Evolutionary conservation across 2,888 invertebrate genomes (phyloP), one percentile per base, ranked within the genome.

Genomic region (Steinernema scapterisci): DNA sequence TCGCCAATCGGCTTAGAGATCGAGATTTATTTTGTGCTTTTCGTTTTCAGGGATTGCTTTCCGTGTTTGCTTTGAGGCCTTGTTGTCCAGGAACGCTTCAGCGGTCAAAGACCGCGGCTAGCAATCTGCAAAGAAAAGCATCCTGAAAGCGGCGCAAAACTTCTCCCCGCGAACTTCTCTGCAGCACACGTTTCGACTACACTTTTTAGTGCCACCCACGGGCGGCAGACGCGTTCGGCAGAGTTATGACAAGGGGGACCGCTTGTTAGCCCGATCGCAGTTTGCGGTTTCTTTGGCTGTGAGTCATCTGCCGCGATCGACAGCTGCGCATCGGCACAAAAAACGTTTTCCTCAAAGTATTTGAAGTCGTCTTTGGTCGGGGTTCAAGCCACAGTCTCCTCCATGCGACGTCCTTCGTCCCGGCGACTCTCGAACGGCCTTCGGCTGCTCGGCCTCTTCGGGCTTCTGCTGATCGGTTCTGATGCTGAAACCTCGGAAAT

Each of bases 151-250:
- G 38, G 3, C 38, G 38, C 5, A 38, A 38, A 9, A 38, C 38
- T 38, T 38, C 38, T 38, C 38, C n/a, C n/a, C 38, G 38, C 38
- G 38, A 38, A 38, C 38, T 38, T 9, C 5, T 38, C 38, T 38
- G 38, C 38, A 38, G 38, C 38, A 38, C 38, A 38, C 38, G 38
- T 38, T 38, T 38, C 9, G 38, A 38, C n/a, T n/a, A n/a, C 38
- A 38, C 38, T 38, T 38, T 38, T 38, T 38, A 48, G 48, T n/a
- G 31, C 63, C 63, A 63, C 63, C 63, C 63, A 63, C 63, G 63
- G 63, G 63, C 27, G 63, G 27, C 27, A n/a, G 31, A 25, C 31
- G 38, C 48, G 27, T 16, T 16, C 54, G 19, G 16, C 13, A 9
- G 51, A 23, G 54, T 54, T 54, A 54, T 54, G 54, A 54, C 7